Percentiles rank a stretch among this genome's conserved stretches.
These are phyloP conservation scores for Acrobasis consociella DNA, from an alignment of 2,888 invertebrate species.

Conservation along the genomic window DNA sequence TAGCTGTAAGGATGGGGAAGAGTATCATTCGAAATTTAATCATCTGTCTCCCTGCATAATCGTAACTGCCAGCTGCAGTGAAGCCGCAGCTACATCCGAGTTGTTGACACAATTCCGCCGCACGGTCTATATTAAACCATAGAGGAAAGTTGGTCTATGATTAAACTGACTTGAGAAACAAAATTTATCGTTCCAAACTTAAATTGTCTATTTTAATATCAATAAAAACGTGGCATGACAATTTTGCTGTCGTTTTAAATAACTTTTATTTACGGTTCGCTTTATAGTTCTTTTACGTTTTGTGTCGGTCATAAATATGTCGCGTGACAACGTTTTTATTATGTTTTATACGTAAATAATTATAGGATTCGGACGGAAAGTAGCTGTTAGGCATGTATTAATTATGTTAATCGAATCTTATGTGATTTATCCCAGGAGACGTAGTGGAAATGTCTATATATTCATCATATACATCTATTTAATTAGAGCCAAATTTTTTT, in stretches of 20 bases:
- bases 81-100: conserved; percentile 19
- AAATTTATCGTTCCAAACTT: conserved; percentile 23
- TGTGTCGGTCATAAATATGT: conserved; percentile 20
- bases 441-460: conserved; percentile 4
- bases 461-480: not conserved
- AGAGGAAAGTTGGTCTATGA: not conserved
- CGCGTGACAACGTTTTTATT: not conserved
- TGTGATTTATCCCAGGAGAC: not conserved
- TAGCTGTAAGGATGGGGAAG: not conserved
- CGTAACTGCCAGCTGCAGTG: conserved; percentile 25
- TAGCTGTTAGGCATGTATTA: not conserved
- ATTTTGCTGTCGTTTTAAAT: conserved; percentile 20
- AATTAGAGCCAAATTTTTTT: not conserved
- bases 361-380: not conserved
- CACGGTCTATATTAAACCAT: conserved; percentile 21
- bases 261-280: conserved; percentile 17
- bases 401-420: conserved; percentile 2
- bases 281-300: conserved; percentile 22
- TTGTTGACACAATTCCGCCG: conserved; percentile 32
- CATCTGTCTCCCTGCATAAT: conserved; percentile 10
- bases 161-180: conserved; percentile 26
- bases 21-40: not conserved
- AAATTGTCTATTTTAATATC: conserved; percentile 27
- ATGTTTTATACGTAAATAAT: no score
- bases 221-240: conserved; percentile 22